Conservation (phyloP, 1,140 invertebrate genomes). For the Epicauta chinensis region DNA sequence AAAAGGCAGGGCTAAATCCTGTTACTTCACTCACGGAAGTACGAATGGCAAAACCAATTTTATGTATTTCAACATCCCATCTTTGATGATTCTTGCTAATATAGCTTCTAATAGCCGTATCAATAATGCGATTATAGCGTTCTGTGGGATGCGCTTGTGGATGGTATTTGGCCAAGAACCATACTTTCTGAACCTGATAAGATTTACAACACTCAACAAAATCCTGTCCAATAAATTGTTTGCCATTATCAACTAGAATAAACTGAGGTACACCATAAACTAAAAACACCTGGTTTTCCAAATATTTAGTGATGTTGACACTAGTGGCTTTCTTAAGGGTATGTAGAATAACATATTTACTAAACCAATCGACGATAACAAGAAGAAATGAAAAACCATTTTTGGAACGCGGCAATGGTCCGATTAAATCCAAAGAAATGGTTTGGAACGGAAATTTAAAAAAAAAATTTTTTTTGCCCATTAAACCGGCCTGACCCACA, state of each 20-base stretch:
- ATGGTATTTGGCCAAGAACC: conserved; percentile 4
- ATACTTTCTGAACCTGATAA: conserved; percentile 9
- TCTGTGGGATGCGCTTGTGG: conserved; percentile 5
- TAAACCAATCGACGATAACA: conserved; percentile 27
- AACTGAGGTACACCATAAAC: not conserved
- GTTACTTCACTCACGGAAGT: no score
- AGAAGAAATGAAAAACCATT: conserved; percentile 33
- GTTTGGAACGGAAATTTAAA: conserved; percentile 7
- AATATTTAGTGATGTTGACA: not conserved
- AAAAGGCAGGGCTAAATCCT: no score
- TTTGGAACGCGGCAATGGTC: conserved; percentile 24
- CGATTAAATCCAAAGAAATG: conserved; percentile 38
- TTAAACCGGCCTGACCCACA: not conserved
- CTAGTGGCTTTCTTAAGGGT: conserved; percentile 4
- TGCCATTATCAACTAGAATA: conserved; percentile 2
- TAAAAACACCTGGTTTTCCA: not conserved
- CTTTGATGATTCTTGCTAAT: conserved; percentile 4
- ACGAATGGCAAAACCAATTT: no score
- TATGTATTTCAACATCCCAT: no score
- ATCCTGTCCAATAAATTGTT: not conserved
- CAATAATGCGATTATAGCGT: conserved; percentile 5
- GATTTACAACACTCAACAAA: not conserved
- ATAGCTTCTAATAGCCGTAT: conserved; percentile 2
- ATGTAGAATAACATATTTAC: conserved; percentile 19
- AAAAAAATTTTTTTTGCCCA: conserved; percentile 11